Conservation (phyloP, 2,888 invertebrate species). For the Coecobrya sp. region DNA sequence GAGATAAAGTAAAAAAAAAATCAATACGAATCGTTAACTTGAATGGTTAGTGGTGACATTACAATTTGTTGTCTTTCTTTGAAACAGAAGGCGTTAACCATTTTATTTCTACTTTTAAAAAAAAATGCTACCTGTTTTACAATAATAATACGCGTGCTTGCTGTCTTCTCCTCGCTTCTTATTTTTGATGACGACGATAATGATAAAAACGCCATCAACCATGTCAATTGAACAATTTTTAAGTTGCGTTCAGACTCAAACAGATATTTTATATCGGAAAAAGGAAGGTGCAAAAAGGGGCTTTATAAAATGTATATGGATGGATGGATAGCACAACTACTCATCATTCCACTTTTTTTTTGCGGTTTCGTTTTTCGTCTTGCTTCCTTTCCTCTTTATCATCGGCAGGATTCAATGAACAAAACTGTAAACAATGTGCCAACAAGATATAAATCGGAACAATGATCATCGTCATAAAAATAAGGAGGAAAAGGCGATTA, state of each 20-base stretch:
- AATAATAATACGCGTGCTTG: not conserved
- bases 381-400: not conserved
- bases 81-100: no score
- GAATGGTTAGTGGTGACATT: no score
- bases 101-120: no score
- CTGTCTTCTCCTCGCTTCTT: no score
- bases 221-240: slow-evolving; percentile 18
- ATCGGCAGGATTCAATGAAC: not conserved
- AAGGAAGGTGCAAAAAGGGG: slow-evolving; percentile 49
- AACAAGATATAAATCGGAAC: slow-evolving; percentile 47
- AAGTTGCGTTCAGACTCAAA: slow-evolving; percentile 5
- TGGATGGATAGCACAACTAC: slow-evolving; percentile 12
- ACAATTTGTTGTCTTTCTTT: no score
- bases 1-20: no score
- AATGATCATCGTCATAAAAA: slow-evolving; percentile 53
- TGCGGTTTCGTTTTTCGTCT: slow-evolving; percentile 50
- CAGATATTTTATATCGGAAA: no score
- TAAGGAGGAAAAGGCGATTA: slow-evolving; percentile 55
- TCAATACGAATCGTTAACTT: no score
- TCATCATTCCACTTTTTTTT: not conserved
- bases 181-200: not conserved
- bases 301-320: slow-evolving; percentile 13
- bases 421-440: slow-evolving; percentile 63
- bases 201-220: not conserved
- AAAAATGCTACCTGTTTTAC: not conserved